Conservation (phyloP, 2,113 vertebrate species). For the Parus major region DNA sequence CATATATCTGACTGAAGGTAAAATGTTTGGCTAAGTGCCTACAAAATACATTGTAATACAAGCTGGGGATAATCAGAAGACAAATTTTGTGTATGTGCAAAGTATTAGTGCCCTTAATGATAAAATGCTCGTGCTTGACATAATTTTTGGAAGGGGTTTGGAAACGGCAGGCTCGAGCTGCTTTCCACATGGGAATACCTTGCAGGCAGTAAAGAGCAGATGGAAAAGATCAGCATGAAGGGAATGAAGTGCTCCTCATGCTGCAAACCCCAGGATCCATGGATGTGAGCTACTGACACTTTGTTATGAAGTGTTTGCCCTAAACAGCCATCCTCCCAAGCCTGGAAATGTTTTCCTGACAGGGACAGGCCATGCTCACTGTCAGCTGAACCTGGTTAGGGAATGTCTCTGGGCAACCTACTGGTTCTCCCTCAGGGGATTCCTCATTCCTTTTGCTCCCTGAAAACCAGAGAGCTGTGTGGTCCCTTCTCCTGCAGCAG, state of each 20-base stretch:
- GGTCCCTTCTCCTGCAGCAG: background rate
- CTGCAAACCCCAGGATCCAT: background rate
- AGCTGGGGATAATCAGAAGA: constrained; percentile 43
- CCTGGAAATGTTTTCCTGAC: background rate
- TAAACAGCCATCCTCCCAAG: background rate
- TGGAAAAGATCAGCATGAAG: constrained; percentile 36
- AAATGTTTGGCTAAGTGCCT: constrained; percentile 14
- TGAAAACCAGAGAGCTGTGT: background rate
- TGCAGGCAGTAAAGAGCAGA: constrained; percentile 52
- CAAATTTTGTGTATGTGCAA: constrained; percentile 54
- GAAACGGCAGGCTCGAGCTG: background rate
- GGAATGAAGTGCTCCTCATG: constrained; percentile 11
- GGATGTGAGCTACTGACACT: background rate
- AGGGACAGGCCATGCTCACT: background rate
- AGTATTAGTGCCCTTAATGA: constrained; percentile 39
- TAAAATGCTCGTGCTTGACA: constrained; percentile 8
- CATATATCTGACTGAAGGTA: constrained; percentile 45
- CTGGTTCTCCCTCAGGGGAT: background rate
- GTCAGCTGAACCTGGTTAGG: background rate
- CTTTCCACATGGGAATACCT: constrained; percentile 36
- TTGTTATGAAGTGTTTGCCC: background rate
- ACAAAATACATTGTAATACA: constrained; percentile 26
- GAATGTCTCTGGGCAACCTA: background rate
- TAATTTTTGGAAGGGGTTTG: constrained; percentile 27
- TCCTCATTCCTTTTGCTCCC: background rate